These are phyloP conservation scores for Drosophila triauraria DNA, from an alignment of 1,140 invertebrate genomes.

Conservation along the genomic window DNA sequence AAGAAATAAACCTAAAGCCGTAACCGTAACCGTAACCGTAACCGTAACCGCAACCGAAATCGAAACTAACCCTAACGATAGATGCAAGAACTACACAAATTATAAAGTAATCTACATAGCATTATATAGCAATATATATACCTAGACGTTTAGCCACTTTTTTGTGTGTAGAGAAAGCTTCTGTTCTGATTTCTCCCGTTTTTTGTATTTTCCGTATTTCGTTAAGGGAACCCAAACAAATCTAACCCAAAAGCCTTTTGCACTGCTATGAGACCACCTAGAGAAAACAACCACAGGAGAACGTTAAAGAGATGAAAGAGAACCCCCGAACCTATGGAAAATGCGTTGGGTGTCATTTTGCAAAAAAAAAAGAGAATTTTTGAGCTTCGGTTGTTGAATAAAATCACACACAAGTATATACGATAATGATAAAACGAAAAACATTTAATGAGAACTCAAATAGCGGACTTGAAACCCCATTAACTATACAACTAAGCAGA, in stretches of 20 bases:
- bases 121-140: slow-evolving; percentile 50
- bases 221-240: not conserved
- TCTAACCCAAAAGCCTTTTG: slow-evolving; percentile 70
- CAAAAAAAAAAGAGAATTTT: slow-evolving; percentile 48
- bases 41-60: slow-evolving; percentile 38
- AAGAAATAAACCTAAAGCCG: slow-evolving; percentile 38
- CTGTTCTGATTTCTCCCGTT: not conserved
- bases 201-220: not conserved
- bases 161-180: slow-evolving; percentile 6
- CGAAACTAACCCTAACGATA: slow-evolving; percentile 83
- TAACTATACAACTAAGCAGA: slow-evolving; percentile 68
- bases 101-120: slow-evolving; percentile 46
- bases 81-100: slow-evolving; percentile 58
- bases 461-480: slow-evolving; percentile 56
- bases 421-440: slow-evolving; percentile 46
- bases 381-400: slow-evolving; percentile 79
- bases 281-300: slow-evolving; percentile 61
- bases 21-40: slow-evolving; percentile 32
- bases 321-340: slow-evolving; percentile 18
- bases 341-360: slow-evolving; percentile 45
- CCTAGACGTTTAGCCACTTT: slow-evolving; percentile 50
- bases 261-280: slow-evolving; percentile 82
- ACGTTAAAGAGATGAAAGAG: slow-evolving; percentile 22
- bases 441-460: slow-evolving; percentile 41
- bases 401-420: slow-evolving; percentile 64